These are phyloP conservation scores for Sebastes trivittatus DNA, from an alignment of 2,797 vertebrate genomes.

Conservation along the genomic window DNA sequence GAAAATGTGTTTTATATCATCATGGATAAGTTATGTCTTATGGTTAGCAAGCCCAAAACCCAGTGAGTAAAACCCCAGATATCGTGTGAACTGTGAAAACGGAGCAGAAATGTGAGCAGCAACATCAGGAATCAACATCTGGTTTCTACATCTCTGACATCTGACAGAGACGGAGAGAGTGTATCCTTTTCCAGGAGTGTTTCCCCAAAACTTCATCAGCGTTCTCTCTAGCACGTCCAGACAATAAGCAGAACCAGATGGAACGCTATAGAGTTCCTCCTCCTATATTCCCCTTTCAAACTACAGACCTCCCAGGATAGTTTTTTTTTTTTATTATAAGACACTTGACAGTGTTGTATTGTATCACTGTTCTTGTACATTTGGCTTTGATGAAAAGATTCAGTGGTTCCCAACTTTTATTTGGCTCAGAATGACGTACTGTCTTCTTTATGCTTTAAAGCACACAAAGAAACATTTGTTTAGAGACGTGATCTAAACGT, in stretches of 20 bases:
- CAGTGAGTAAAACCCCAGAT: constrained; percentile 8
- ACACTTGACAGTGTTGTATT: constrained; percentile 12
- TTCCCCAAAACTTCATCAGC: constrained; percentile 38
- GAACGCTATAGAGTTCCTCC: constrained; percentile 44
- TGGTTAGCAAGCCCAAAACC: not conserved
- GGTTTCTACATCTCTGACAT: constrained; percentile 64
- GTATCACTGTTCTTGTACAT: not conserved
- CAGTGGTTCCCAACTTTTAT: not conserved
- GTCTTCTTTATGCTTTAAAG: not conserved
- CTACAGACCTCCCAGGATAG: constrained; percentile 46
- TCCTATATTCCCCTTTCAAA: constrained; percentile 13
- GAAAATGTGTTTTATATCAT: not conserved
- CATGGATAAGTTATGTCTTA: not conserved
- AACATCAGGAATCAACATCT: constrained; percentile 63
- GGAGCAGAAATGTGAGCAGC: not conserved
- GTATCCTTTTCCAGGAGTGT: constrained; percentile 46
- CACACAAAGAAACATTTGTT: not conserved
- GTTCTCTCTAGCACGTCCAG: constrained; percentile 45
- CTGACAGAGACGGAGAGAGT: constrained; percentile 42
- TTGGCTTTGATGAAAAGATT: not conserved
- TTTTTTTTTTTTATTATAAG: constrained; percentile 13
- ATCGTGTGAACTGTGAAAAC: constrained; percentile 13
- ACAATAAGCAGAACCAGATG: constrained; percentile 71
- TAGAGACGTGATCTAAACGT: not conserved
- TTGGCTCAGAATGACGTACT: not conserved